phyloP scores from a whole-genome alignment of 2,113 vertebrate genomes.

The Peromyscus polionotus region DNA sequence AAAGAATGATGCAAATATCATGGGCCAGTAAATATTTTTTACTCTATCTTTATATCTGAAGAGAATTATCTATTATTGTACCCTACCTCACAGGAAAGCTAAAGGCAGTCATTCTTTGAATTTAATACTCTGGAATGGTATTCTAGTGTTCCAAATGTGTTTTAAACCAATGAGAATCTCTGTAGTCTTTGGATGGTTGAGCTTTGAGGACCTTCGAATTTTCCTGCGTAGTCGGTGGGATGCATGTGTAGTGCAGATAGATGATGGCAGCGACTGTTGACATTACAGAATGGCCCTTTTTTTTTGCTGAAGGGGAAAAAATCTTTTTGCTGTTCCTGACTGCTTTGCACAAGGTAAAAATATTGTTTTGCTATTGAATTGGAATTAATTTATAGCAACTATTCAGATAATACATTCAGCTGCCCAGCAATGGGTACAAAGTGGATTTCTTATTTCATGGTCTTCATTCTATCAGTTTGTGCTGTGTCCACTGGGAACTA shows the following conservation, averaged over 20 bases:
- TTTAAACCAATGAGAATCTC: slow-evolving; percentile 72
- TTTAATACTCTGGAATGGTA: slow-evolving; percentile 78
- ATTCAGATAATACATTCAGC: neutral
- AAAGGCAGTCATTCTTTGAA: slow-evolving; percentile 78
- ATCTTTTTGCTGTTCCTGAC: slow-evolving; percentile 56
- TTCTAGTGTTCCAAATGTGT: slow-evolving; percentile 70
- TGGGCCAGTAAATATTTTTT: neutral
- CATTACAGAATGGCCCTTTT: slow-evolving; percentile 51
- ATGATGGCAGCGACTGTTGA: slow-evolving; percentile 68
- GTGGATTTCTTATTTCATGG: slow-evolving; percentile 78
- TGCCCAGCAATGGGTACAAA: slow-evolving; percentile 73
- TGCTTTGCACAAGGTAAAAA: slow-evolving; percentile 74
- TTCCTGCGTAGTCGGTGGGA: slow-evolving; percentile 52
- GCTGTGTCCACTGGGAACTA: slow-evolving; percentile 66
- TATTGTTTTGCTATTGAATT: slow-evolving; percentile 50
- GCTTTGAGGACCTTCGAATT: slow-evolving; percentile 65
- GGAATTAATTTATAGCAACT: slow-evolving; percentile 73
- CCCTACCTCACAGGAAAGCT: slow-evolving; percentile 60
- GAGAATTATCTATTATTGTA: slow-evolving; percentile 56
- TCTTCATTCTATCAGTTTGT: slow-evolving; percentile 63
- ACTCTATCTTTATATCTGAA: slow-evolving; percentile 48
- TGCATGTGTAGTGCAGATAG: slow-evolving; percentile 65
- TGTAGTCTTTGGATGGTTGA: slow-evolving; percentile 72
- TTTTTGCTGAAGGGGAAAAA: slow-evolving; percentile 62
- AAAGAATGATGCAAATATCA: slow-evolving; percentile 22